A percentile compares a stretch with the other conserved stretches of the same genome.
Evolutionary conservation across 2,797 vertebrate genomes (phyloP).

Genomic region (Liasis olivaceus): DNA sequence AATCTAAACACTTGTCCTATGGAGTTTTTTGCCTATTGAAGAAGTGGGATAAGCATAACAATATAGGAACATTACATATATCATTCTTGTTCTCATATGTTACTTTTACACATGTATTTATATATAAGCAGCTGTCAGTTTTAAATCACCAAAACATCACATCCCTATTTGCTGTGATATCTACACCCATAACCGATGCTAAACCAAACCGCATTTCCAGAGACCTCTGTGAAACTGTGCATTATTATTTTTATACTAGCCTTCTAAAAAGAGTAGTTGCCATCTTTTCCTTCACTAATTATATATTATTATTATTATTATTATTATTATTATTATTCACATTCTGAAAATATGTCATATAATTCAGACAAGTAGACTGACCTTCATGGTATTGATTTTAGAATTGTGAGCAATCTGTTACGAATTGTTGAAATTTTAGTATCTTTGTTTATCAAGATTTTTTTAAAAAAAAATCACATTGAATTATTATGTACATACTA

Average conservation of each 20-base stretch:
- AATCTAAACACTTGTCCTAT: not conserved
- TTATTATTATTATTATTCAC: too few species aligned
- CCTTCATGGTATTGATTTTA: not conserved
- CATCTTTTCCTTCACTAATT: not conserved
- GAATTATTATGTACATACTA: not conserved
- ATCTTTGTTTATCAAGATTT: not conserved
- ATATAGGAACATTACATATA: not conserved
- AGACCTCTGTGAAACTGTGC: not conserved
- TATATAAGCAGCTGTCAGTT: not conserved
- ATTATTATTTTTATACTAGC: not conserved
- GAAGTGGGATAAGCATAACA: not conserved
- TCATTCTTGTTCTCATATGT: not conserved
- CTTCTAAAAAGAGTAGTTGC: not conserved
- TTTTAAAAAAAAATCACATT: not conserved
- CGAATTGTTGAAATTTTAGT: not conserved
- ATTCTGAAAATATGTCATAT: not conserved
- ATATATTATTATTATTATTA: not conserved
- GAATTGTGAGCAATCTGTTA: not conserved
- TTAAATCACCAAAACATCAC: too few species aligned
- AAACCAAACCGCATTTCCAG: not conserved
- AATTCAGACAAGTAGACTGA: not conserved
- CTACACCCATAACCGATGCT: not conserved
- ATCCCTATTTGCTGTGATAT: not conserved
- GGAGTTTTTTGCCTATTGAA: not conserved
- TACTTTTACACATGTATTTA: too few species aligned